Conservation (phyloP, 2,797 vertebrate genomes). For the Molossus alvarezi region DNA sequence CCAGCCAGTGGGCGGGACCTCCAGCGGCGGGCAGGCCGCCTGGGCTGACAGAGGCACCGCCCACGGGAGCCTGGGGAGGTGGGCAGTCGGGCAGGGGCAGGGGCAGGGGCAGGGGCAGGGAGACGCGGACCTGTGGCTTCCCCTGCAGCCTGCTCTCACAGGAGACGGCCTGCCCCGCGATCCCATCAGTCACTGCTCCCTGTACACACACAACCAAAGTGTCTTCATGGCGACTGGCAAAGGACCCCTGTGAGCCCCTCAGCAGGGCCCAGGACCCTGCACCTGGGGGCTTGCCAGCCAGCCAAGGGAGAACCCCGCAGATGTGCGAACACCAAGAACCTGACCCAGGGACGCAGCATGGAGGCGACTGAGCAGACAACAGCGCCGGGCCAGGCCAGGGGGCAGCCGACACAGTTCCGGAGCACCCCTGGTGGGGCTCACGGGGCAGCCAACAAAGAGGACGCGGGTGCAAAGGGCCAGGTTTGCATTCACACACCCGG, state of each 20-base stretch:
- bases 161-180: constrained; percentile 47
- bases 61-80: neutral
- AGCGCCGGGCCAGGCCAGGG: neutral
- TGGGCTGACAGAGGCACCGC: no score
- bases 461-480: constrained; percentile 44
- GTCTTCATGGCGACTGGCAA: constrained; percentile 66
- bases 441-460: accelerated
- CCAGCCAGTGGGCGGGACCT: no score
- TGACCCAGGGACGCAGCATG: neutral
- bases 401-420: no score
- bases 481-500: constrained; percentile 10
- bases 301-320: neutral
- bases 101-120: neutral
- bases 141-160: constrained; percentile 45
- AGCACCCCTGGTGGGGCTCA: no score
- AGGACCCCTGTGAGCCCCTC: neutral
- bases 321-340: neutral
- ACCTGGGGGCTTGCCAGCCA: neutral
- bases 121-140: neutral
- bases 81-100: neutral
- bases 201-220: constrained; percentile 33
- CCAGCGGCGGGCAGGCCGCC: no score
- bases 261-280: neutral
- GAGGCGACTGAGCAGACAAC: neutral
- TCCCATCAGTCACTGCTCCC: constrained; percentile 65